phyloP scores from a whole-genome alignment of 2,797 vertebrate genomes.

The Myotis daubentonii region DNA sequence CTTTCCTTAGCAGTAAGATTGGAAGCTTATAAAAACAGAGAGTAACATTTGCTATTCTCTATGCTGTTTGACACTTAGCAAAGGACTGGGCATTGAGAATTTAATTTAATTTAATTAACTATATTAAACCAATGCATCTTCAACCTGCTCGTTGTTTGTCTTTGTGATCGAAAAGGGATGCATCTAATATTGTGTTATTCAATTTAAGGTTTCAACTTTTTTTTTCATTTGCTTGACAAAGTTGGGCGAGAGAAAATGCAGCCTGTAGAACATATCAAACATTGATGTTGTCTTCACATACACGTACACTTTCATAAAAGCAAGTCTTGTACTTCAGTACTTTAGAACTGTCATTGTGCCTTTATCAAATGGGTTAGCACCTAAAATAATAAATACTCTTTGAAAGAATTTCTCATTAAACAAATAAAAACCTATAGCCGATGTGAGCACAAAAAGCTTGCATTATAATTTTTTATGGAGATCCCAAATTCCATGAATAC shows the following conservation, averaged over 20 bases:
- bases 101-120: background rate
- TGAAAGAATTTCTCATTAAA: constrained; percentile 15
- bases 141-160: background rate
- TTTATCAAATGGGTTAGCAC: background rate
- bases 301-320: background rate
- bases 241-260: background rate
- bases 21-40: background rate
- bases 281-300: background rate
- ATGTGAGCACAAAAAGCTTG: constrained; percentile 17
- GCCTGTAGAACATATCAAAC: background rate
- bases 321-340: background rate
- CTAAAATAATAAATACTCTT: background rate
- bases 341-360: background rate
- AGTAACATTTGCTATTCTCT: background rate
- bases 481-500: constrained; percentile 42
- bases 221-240: background rate
- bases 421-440: background rate
- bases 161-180: background rate
- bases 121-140: background rate
- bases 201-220: background rate
- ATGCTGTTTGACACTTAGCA: background rate
- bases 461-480: background rate
- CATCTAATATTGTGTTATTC: background rate
- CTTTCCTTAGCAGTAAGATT: background rate
- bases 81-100: background rate